These are phyloP conservation scores for Conus canariensis DNA, from an alignment of 2,888 invertebrate species.

Conservation along the genomic window DNA sequence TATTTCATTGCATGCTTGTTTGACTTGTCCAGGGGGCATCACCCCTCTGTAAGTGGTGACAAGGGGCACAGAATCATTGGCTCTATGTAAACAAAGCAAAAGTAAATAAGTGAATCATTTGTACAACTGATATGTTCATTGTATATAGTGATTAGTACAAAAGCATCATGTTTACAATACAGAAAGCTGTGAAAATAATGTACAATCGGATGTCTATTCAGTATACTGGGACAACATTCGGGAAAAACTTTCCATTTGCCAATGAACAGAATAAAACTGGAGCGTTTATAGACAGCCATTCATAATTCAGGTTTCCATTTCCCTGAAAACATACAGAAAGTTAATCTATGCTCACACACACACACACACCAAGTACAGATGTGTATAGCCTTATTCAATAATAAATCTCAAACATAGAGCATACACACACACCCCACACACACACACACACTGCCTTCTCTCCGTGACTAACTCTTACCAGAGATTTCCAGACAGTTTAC, in stretches of 20 bases:
- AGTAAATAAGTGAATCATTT: too few species aligned
- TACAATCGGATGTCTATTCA: too few species aligned
- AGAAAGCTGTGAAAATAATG: neutral
- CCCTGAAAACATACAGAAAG: too few species aligned
- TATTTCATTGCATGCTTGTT: too few species aligned
- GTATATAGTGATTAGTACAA: slow-evolving; percentile 1
- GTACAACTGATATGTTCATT: slow-evolving; percentile 15
- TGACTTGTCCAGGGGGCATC: too few species aligned
- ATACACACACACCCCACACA: neutral
- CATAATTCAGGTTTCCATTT: too few species aligned
- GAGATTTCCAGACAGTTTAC: too few species aligned
- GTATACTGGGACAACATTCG: neutral
- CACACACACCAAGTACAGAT: neutral
- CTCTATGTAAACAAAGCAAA: too few species aligned
- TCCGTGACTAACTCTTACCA: neutral
- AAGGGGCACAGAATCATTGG: too few species aligned
- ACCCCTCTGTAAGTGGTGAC: too few species aligned
- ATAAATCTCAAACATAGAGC: too few species aligned
- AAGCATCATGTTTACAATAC: neutral
- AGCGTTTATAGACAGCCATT: too few species aligned
- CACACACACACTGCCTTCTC: neutral
- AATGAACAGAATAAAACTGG: neutral
- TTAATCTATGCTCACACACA: neutral
- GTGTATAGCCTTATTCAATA: neutral
- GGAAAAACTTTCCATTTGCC: neutral